These are phyloP conservation scores for Cassiopea xamachana DNA, from an alignment of 30 jellyfish, hydroid and myxozoan species.

Conservation along the genomic window DNA sequence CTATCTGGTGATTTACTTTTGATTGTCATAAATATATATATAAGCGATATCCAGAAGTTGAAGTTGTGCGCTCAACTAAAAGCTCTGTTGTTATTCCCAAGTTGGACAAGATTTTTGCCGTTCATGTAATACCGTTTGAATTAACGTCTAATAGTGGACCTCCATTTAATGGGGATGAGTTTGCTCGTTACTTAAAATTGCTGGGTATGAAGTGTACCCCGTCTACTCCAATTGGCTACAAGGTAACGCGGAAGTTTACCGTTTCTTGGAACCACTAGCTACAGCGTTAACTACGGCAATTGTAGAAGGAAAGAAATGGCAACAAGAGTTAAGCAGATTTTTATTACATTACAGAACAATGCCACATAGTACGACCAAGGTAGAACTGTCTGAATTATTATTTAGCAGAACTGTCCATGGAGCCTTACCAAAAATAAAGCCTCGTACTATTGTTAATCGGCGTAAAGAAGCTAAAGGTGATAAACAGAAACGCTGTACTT, in stretches of 20 bases:
- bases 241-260: conserved; percentile 61
- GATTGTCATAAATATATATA: conserved; percentile 42
- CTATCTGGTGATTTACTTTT: conserved; percentile 65
- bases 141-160: conserved; percentile 69
- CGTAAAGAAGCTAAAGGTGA: conserved; percentile 41
- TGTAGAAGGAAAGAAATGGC: conserved; percentile 63
- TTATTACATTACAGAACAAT: conserved; percentile 52
- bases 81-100: conserved; percentile 53
- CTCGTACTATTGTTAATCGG: conserved; percentile 26
- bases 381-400: conserved; percentile 50
- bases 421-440: conserved; percentile 34
- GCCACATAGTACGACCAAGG: conserved; percentile 70
- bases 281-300: conserved; percentile 53
- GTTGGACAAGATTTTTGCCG: conserved; percentile 49
- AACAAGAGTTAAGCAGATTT: conserved; percentile 55
- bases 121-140: conserved; percentile 33
- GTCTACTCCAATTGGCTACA: conserved; percentile 61
- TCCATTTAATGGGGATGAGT: conserved; percentile 63
- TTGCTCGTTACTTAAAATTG: conserved; percentile 44
- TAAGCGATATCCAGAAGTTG: conserved; percentile 68
- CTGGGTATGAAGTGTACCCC: conserved; percentile 36
- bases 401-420: conserved; percentile 60
- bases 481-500: conserved; percentile 23
- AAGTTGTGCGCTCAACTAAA: conserved; percentile 62
- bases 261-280: conserved; percentile 46